Percentiles rank a stretch among this genome's conserved stretches.
These are phyloP conservation scores for Caenorhabditis plicata DNA, from an alignment of 2,888 invertebrate genomes.

Conservation along the genomic window DNA sequence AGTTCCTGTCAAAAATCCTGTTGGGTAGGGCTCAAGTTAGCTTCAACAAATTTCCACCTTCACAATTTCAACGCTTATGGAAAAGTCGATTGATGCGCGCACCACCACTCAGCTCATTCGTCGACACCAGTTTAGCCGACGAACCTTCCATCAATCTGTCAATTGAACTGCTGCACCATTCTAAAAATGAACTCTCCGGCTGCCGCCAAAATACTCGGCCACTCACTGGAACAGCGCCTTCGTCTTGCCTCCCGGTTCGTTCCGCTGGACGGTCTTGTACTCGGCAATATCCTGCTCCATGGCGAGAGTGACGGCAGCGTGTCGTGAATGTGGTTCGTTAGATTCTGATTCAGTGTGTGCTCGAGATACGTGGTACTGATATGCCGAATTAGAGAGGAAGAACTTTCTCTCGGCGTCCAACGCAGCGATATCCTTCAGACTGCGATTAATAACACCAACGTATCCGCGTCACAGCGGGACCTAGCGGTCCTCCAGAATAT, in stretches of 20 bases:
- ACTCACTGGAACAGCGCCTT: conserved; percentile 99
- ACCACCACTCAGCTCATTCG: conserved; percentile 93
- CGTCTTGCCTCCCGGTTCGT: conserved; percentile 96
- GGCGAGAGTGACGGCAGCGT: conserved; percentile 89
- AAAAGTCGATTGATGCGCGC: conserved; percentile 95
- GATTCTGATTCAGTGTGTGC: conserved; percentile 90
- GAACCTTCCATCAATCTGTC: conserved; percentile 93
- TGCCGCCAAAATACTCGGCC: not conserved
- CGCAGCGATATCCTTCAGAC: conserved; percentile 95
- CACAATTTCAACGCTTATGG: conserved; percentile 96
- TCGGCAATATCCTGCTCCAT: conserved; percentile 98
- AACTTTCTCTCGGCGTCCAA: conserved; percentile 94
- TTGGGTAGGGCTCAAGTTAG: no score
- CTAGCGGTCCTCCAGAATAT: conserved; percentile 92
- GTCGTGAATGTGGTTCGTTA: conserved; percentile 95
- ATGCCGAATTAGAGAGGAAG: conserved; percentile 93
- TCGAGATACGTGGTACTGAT: conserved; percentile 96
- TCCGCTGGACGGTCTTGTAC: conserved; percentile 94
- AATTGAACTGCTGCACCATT: conserved; percentile 94
- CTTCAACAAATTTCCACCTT: conserved; percentile 99
- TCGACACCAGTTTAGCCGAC: conserved; percentile 82
- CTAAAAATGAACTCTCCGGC: conserved; percentile 69
- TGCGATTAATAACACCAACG: conserved; percentile 94
- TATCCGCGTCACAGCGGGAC: conserved; percentile 83
- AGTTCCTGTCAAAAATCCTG: no score